Evolutionary conservation across 2,113 vertebrate genomes (phyloP), one percentile per base, ranked within the genome.

Genomic region (Amblyopsis rosae): DNA sequence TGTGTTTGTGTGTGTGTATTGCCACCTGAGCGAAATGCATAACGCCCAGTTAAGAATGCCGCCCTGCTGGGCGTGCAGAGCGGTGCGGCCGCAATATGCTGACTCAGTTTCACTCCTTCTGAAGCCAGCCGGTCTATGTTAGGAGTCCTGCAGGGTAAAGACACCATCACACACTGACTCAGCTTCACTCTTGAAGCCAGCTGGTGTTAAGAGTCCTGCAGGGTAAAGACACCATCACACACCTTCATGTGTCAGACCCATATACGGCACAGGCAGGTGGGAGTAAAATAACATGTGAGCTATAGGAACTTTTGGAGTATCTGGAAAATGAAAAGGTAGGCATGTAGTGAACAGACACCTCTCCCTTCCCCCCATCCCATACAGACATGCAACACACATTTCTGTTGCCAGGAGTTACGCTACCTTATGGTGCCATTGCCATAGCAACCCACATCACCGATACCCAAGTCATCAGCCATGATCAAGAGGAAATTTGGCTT

Each of bases 361-460:
- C 26, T 26, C 26, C 26, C 26, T 26, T 26, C 26, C 26, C 26
- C 26, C 26, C 26, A 26, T 26, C 26, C 26, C 33, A 51, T 51
- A 4, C 11, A 51, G 3, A 51, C 13, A 10, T 11, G 32, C 19
- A 12, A 62, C 46, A 51, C 46, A 15, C 15, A 50, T 26, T 33
- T n/a, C 3, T 41, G 47, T 51, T 51, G 12, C 3, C 26, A 6
- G 16, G 17, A 6, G 13, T 75, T 82, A 94, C 94, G 7, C 5
- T 58, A 58, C 56, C 94, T 95, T 73, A 96, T 84, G 16, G 94
- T 96, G 59, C 91, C 67, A 32, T 97, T 98, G 12, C 95, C 94
- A 32, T 94, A 96, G 71, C 94, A 97, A 4, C 95, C 95, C 7
- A 96, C 11, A 62, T 97, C 95, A 35, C 94, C 95, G 10, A 96